These are phyloP conservation scores for Drosophila hydei DNA, from an alignment of 1,140 invertebrate genomes.

Conservation along the genomic window DNA sequence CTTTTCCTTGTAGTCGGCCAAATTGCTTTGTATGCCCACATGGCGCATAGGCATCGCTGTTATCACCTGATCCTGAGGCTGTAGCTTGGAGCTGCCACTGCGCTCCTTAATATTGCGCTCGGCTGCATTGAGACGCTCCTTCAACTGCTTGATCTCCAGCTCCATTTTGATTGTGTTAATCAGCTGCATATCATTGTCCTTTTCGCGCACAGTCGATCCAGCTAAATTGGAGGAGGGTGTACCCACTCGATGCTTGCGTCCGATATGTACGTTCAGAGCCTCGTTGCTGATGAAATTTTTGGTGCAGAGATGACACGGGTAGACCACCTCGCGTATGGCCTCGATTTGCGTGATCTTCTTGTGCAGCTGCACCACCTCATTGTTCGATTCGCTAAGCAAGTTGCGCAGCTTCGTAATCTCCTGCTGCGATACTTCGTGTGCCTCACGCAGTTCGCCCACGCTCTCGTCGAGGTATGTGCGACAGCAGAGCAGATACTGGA, in stretches of 20 bases:
- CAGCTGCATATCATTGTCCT: conserved; percentile 72
- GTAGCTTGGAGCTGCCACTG: conserved; percentile 40
- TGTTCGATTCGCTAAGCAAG: conserved; percentile 60
- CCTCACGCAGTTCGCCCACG: conserved; percentile 61
- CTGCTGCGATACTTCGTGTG: conserved; percentile 53
- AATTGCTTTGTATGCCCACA: conserved; percentile 76
- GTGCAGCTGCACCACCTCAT: conserved; percentile 73
- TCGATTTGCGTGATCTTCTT: conserved; percentile 77
- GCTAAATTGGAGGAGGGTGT: conserved; percentile 34
- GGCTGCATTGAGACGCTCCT: conserved; percentile 77
- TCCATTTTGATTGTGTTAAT: conserved; percentile 83
- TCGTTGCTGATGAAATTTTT: conserved; percentile 83
- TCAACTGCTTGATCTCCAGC: conserved; percentile 81
- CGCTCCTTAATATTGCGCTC: conserved; percentile 75
- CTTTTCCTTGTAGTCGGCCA: conserved; percentile 69
- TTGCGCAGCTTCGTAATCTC: conserved; percentile 63
- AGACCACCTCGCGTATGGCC: conserved; percentile 74
- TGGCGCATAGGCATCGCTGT: conserved; percentile 27
- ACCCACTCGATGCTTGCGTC: conserved; percentile 59
- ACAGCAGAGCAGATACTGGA: conserved; percentile 80
- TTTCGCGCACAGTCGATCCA: conserved; percentile 21
- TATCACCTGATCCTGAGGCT: conserved; percentile 37
- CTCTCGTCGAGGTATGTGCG: conserved; percentile 76
- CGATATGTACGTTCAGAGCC: conserved; percentile 74
- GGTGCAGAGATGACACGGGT: conserved; percentile 76